phyloP scores from a whole-genome alignment of 2,888 invertebrate species.

The Zele albiditarsus region DNA sequence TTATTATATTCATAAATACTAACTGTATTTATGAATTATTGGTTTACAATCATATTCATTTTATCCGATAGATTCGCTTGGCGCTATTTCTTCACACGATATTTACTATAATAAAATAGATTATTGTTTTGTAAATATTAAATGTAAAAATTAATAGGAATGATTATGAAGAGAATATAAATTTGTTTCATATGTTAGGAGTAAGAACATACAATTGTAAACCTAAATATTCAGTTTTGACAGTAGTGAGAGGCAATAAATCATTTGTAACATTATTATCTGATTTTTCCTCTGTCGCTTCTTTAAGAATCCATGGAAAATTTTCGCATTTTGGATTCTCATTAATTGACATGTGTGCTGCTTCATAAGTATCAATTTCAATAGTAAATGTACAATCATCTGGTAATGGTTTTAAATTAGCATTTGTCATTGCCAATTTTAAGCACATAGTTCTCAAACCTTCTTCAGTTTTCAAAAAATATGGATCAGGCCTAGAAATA shows the following conservation, averaged over 20 bases:
- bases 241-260: slow-evolving; percentile 73
- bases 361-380: slow-evolving; percentile 77
- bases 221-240: slow-evolving; percentile 70
- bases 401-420: slow-evolving; percentile 74
- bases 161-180: background rate
- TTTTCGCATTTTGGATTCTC: slow-evolving; percentile 75
- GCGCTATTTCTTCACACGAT: too few relatives aligned
- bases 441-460: slow-evolving; percentile 78
- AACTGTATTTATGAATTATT: too few relatives aligned
- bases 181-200: background rate
- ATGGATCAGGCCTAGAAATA: slow-evolving; percentile 74
- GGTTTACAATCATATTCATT: too few relatives aligned
- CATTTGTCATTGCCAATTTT: slow-evolving; percentile 74
- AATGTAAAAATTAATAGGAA: too few relatives aligned
- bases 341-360: slow-evolving; percentile 75
- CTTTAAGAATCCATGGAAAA: slow-evolving; percentile 74
- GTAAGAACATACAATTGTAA: slow-evolving; percentile 60
- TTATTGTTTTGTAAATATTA: too few relatives aligned
- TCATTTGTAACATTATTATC: slow-evolving; percentile 50
- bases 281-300: slow-evolving; percentile 58
- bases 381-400: slow-evolving; percentile 78
- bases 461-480: slow-evolving; percentile 78
- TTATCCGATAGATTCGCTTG: too few relatives aligned
- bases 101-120: background rate
- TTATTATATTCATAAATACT: too few relatives aligned